phyloP scores from a whole-genome alignment of 2,888 invertebrate species.

The Xanthorhoe spadicearia region DNA sequence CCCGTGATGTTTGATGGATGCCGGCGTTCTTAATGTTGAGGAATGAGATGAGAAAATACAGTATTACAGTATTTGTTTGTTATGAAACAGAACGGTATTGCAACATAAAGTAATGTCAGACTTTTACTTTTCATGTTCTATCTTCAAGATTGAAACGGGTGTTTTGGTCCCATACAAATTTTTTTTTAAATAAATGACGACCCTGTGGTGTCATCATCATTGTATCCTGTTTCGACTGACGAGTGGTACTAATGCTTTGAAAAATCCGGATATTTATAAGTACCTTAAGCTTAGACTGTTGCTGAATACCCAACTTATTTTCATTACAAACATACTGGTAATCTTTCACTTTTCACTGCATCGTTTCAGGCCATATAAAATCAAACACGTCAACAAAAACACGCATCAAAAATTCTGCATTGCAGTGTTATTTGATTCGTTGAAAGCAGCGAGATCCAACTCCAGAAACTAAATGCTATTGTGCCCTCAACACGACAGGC shows the following conservation, averaged over 20 bases:
- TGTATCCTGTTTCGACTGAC: too few species aligned
- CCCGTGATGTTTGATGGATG: slow-evolving; percentile 33
- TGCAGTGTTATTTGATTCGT: slow-evolving; percentile 12
- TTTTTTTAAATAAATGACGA: too few species aligned
- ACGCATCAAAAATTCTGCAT: slow-evolving; percentile 10
- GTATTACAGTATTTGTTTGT: slow-evolving; percentile 2
- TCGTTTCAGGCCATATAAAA: not conserved
- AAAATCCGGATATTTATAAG: too few species aligned
- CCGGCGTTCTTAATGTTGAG: slow-evolving; percentile 19
- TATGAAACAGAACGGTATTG: not conserved
- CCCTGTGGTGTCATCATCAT: too few species aligned
- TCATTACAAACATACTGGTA: too few species aligned
- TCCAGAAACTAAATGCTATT: slow-evolving; percentile 28
- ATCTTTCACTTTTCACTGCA: not conserved
- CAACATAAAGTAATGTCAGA: too few species aligned
- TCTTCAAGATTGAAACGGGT: too few species aligned
- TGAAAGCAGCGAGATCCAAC: slow-evolving; percentile 11
- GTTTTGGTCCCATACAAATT: too few species aligned
- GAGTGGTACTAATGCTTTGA: too few species aligned
- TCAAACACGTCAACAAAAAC: not conserved
- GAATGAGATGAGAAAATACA: slow-evolving; percentile 17
- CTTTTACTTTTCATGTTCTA: too few species aligned
- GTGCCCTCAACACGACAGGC: slow-evolving; percentile 22
- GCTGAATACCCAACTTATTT: too few species aligned
- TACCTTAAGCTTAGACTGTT: too few species aligned